Conservation (phyloP, 2,113 vertebrate genomes). For the Enhydra lutris region DNA sequence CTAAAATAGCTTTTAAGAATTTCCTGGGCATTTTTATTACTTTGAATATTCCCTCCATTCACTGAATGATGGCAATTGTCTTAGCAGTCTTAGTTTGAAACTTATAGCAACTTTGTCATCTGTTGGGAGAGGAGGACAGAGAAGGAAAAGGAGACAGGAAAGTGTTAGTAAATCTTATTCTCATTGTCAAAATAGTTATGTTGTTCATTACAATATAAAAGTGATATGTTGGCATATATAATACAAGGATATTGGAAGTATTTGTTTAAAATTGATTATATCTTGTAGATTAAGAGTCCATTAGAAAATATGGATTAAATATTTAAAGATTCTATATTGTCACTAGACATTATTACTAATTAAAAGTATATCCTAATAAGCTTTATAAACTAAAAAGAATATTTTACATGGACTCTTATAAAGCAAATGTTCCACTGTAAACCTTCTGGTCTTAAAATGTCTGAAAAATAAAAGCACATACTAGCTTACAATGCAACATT, state of each 20-base stretch:
- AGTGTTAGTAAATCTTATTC: slow-evolving; percentile 14
- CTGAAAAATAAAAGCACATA: slow-evolving; percentile 77
- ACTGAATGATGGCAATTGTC: slow-evolving; percentile 24
- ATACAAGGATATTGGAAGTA: slow-evolving; percentile 40
- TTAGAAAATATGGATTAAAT: not conserved
- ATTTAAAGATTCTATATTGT: slow-evolving; percentile 41
- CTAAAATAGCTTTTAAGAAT: slow-evolving; percentile 84
- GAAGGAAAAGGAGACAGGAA: not conserved
- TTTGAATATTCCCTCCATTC: not conserved
- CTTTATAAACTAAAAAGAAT: slow-evolving; percentile 43
- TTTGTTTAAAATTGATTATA: slow-evolving; percentile 44
- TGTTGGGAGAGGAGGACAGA: not conserved
- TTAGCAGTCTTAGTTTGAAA: not conserved
- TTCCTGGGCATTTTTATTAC: slow-evolving; percentile 77
- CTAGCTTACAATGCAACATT: slow-evolving; percentile 85
- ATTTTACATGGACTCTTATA: slow-evolving; percentile 45
- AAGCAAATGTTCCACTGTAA: slow-evolving; percentile 71
- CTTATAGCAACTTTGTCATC: slow-evolving; percentile 24
- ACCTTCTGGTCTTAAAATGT: slow-evolving; percentile 72
- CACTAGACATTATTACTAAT: slow-evolving; percentile 1
- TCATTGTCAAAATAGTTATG: slow-evolving; percentile 10
- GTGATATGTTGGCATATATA: not conserved
- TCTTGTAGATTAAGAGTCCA: not conserved
- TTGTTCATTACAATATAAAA: slow-evolving; percentile 32
- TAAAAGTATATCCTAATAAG: slow-evolving; percentile 34